Conservation (phyloP, 2,797 vertebrate species). For the Uromys caudimaculatus region DNA sequence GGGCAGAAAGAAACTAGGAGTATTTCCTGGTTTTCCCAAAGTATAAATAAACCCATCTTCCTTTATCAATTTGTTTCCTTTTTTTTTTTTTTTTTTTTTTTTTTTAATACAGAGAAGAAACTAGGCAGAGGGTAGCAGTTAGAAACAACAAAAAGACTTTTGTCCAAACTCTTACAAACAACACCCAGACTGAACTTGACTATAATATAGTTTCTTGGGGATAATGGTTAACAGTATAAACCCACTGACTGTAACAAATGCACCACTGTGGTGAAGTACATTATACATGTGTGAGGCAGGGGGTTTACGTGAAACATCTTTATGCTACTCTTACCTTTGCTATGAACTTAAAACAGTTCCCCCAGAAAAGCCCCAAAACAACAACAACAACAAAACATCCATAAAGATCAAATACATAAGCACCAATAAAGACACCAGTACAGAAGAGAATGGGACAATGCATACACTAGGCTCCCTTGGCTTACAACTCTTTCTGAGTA, state of each 20-base stretch:
- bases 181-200: background rate
- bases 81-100: background rate
- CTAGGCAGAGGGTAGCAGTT: background rate
- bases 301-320: background rate
- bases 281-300: background rate
- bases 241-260: background rate
- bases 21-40: background rate
- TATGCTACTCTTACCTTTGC: background rate
- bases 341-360: background rate
- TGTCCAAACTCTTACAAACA: conserved; percentile 14
- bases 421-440: background rate
- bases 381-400: background rate
- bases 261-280: background rate
- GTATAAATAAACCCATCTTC: background rate
- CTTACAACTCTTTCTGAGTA: background rate
- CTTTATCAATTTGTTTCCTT: background rate
- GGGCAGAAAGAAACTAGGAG: background rate
- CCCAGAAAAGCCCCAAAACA: background rate
- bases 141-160: no score
- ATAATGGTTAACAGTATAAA: background rate
- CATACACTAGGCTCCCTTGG: background rate
- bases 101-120: background rate
- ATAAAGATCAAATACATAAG: conserved; percentile 20
- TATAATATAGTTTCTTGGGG: background rate
- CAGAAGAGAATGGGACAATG: background rate